These are phyloP conservation scores for Ciconia stormi DNA, from an alignment of 2,113 vertebrate species.

Conservation along the genomic window DNA sequence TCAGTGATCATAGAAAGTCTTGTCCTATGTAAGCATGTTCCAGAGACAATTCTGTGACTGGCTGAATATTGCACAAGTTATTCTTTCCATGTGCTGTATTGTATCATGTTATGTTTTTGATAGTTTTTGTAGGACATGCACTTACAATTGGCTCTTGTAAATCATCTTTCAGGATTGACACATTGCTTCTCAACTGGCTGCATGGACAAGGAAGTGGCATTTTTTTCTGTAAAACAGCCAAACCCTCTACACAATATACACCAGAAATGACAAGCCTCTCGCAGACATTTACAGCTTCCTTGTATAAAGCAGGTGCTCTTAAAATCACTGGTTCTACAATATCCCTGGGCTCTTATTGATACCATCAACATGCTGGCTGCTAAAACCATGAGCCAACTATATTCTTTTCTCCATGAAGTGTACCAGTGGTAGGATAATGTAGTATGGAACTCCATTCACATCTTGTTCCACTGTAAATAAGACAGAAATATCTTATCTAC, in stretches of 20 bases:
- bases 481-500: neutral
- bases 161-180: neutral
- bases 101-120: neutral
- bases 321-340: neutral
- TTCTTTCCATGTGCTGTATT: neutral
- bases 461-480: neutral
- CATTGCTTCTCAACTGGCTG: neutral
- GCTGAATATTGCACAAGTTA: neutral
- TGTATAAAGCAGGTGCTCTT: neutral
- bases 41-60: neutral
- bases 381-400: neutral
- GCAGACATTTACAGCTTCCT: neutral
- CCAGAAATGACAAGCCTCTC: neutral
- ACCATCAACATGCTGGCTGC: neutral
- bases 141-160: neutral
- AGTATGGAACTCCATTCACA: neutral
- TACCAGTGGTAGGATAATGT: neutral
- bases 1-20: neutral
- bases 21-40: neutral
- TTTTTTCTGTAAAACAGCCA: neutral
- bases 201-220: neutral
- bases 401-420: neutral
- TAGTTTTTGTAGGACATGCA: neutral
- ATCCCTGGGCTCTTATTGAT: neutral
- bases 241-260: neutral